Evolutionary conservation across 2,113 vertebrate species (phyloP).

Genomic region (Synodontis membranacea): DNA sequence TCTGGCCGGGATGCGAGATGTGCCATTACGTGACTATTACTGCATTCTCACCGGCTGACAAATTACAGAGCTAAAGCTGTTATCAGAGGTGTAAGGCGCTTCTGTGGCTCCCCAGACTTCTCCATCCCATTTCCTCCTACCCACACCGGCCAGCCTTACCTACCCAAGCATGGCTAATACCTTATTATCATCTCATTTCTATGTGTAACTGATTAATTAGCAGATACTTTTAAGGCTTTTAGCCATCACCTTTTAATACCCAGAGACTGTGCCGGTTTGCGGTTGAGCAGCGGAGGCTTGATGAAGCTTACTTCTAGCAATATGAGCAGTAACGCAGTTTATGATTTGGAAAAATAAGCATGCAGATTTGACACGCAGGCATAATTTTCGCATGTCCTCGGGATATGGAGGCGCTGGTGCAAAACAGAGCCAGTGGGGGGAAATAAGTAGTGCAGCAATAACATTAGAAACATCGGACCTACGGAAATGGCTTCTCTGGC

Average conservation of each 20-base stretch:
- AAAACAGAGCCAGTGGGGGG: conserved; percentile 23
- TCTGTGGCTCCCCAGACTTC: conserved; percentile 49
- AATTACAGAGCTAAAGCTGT: conserved; percentile 54
- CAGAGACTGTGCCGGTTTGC: conserved; percentile 6
- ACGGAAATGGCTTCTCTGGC: neutral
- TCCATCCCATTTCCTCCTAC: conserved; percentile 7
- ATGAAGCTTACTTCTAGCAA: conserved; percentile 30
- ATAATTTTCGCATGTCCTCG: conserved; percentile 15
- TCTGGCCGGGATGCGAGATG: conserved; percentile 47
- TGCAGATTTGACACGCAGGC: conserved; percentile 31
- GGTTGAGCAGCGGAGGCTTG: conserved; percentile 23
- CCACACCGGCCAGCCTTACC: conserved; percentile 43
- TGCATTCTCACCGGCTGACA: conserved; percentile 65
- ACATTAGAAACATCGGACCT: neutral
- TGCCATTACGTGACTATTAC: conserved; percentile 68
- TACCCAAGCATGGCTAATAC: conserved; percentile 52
- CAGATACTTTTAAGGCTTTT: conserved; percentile 53
- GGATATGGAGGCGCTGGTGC: conserved; percentile 23
- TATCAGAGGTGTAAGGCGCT: conserved; percentile 43
- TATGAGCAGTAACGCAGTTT: conserved; percentile 31
- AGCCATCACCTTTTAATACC: conserved; percentile 35
- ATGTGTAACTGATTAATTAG: conserved; percentile 65
- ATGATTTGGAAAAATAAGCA: conserved; percentile 29
- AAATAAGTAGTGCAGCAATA: conserved; percentile 24
- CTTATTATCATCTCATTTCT: conserved; percentile 61